These are phyloP conservation scores for Chionodraco myersi DNA, from an alignment of 2,113 vertebrate genomes.

Conservation along the genomic window DNA sequence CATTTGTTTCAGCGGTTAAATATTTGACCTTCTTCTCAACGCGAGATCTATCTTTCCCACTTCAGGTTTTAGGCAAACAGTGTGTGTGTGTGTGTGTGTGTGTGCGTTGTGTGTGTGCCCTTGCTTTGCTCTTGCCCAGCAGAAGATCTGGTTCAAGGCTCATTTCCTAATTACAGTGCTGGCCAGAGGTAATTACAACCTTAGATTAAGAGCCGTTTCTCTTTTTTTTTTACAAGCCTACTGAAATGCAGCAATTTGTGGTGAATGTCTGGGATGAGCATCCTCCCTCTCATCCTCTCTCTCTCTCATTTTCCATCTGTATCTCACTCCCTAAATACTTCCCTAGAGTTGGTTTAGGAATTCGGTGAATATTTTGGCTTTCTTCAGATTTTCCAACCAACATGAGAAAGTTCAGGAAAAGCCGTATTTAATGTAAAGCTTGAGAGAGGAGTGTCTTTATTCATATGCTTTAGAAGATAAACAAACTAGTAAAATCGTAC, in stretches of 20 bases:
- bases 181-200: constrained; percentile 85
- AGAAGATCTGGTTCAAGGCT: constrained; percentile 72
- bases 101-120: background rate
- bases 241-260: constrained; percentile 83
- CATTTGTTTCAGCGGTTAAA: constrained; percentile 51
- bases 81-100: constrained; percentile 20
- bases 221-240: constrained; percentile 71
- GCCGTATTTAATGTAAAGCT: constrained; percentile 4
- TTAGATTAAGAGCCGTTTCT: constrained; percentile 81
- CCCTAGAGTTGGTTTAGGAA: constrained; percentile 44
- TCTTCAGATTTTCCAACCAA: constrained; percentile 41
- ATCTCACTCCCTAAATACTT: constrained; percentile 34
- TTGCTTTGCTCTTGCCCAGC: constrained; percentile 54
- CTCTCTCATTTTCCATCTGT: constrained; percentile 41
- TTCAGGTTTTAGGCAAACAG: constrained; percentile 55
- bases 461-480: constrained; percentile 9
- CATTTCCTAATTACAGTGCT: constrained; percentile 84
- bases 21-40: constrained; percentile 52
- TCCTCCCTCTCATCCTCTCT: constrained; percentile 60
- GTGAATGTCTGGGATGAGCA: constrained; percentile 72
- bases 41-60: constrained; percentile 17
- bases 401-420: constrained; percentile 13
- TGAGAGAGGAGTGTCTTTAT: background rate
- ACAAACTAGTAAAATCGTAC: constrained; percentile 13
- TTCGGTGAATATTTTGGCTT: constrained; percentile 48